These are phyloP conservation scores for Argentina silus DNA, from an alignment of 2,797 vertebrate species.

Conservation along the genomic window DNA sequence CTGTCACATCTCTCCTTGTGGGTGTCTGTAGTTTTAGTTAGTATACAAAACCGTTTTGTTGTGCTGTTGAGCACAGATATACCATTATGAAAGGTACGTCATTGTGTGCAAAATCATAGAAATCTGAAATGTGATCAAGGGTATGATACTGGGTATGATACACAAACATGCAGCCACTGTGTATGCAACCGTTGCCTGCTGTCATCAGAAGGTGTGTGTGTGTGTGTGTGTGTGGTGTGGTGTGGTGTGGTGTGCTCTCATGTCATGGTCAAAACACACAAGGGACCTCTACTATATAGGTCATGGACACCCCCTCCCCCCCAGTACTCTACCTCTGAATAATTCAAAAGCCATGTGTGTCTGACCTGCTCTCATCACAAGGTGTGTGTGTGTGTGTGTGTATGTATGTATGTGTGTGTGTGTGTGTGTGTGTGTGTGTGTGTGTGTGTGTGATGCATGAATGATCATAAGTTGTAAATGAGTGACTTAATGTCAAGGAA, in stretches of 20 bases:
- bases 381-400: background rate
- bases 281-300: slow-evolving; percentile 25
- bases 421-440: slow-evolving; percentile 18
- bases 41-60: too few species aligned
- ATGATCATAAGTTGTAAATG: too few species aligned
- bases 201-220: background rate
- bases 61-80: too few species aligned
- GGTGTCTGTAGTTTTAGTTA: too few species aligned
- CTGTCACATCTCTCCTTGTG: too few species aligned
- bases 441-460: background rate
- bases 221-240: too few species aligned
- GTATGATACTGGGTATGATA: background rate
- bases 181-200: background rate
- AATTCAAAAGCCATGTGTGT: slow-evolving; percentile 24
- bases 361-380: too few species aligned
- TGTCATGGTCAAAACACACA: background rate
- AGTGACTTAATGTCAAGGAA: too few species aligned
- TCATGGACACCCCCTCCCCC: slow-evolving; percentile 17
- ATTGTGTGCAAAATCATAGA: background rate
- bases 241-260: background rate
- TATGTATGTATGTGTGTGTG: background rate
- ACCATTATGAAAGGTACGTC: too few species aligned
- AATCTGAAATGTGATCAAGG: background rate
- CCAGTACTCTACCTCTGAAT: too few species aligned
- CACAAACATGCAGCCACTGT: background rate